Evolutionary conservation across 1,140 invertebrate species (phyloP), one percentile per base, ranked within the genome.

Genomic region (Apocrypta bakeri): DNA sequence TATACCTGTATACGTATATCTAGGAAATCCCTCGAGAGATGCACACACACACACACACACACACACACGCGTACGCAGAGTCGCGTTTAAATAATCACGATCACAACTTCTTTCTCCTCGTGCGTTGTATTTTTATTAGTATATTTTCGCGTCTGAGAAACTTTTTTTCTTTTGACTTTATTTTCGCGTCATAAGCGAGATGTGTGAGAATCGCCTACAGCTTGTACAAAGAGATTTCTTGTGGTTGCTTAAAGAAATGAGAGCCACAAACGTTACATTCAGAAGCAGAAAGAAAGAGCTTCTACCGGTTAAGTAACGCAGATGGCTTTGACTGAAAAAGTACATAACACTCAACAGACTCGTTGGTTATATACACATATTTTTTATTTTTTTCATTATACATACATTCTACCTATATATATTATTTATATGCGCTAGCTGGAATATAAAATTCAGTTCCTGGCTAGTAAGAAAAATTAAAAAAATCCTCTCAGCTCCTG

Each of bases 251-350:
- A 68, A 81, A 66, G 63, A 82, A 76, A 81, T 76, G 64, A 12
- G 61, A 31, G 48, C 68, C 40, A 29, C 42, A 81, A 72, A 75
- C 24, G 69, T 33, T 79, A 72, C 29, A 25, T 31, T 71, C 48
- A 21, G 48, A 25, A 56, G 1, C 27, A 0, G 42, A n/a, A n/a
- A 12, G n/a, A 56, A n/a, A 64, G 63, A 6, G 63, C 63, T 21
- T 3, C 68, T 7, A 29, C 31, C 12, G 73, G 56, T 78, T 82
- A 82, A 78, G 78, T 82, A 82, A 78, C 71, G 31, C 81, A 82
- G 81, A 78, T 72, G 81, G 66, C 81, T 64, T 68, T 25, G 73
- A 29, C 48, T 77, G 11, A 48, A 81, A 73, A 76, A 76, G 64
- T 76, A 37, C 29, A 33, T 37, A 82, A 76, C 73, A 76, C 73